A percentile compares a stretch with the other conserved stretches of the same genome.
Conservation (phyloP, 2,113 vertebrate genomes). For the Columba janthina region DNA sequence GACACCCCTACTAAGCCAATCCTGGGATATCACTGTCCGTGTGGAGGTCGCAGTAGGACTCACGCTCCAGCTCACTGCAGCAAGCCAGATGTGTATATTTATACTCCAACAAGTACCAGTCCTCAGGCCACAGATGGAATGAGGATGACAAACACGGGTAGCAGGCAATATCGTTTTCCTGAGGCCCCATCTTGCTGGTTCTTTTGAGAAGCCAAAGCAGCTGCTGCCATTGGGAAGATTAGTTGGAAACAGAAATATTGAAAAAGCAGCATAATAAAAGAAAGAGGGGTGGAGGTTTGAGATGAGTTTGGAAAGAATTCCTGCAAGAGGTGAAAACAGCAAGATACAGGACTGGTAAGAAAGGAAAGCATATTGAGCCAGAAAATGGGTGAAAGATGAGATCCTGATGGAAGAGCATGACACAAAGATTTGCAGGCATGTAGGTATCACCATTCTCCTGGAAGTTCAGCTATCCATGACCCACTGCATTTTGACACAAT, state of each 20-base stretch:
- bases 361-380: background rate
- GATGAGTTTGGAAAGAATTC: background rate
- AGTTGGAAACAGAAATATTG: background rate
- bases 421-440: background rate
- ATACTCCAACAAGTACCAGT: background rate
- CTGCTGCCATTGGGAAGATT: background rate
- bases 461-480: background rate
- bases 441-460: background rate
- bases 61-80: background rate
- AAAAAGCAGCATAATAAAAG: background rate
- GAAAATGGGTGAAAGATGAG: background rate
- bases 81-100: background rate
- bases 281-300: background rate
- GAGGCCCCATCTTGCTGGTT: background rate
- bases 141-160: background rate
- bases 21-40: background rate
- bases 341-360: background rate
- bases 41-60: fast-evolving
- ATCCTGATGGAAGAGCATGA: background rate
- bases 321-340: background rate
- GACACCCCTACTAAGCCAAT: background rate
- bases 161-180: background rate
- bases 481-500: background rate
- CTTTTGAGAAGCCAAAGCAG: background rate
- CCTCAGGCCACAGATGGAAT: background rate